Base-by-base conservation (phyloP, 2,797 vertebrate genomes). In the Pygocentrus nattereri region DNA sequence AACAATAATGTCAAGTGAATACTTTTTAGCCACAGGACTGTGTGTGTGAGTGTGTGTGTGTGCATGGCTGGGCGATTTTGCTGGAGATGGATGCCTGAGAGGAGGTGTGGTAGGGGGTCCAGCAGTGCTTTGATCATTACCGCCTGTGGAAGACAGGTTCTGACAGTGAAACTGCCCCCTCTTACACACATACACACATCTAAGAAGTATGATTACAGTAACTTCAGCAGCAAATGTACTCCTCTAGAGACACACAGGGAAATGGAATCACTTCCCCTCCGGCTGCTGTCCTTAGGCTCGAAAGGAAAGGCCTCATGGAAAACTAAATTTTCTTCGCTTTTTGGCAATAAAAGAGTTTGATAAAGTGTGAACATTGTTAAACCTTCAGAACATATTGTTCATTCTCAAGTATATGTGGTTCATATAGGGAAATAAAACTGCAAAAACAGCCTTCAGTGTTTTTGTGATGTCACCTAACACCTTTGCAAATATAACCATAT, bases 71-170 rank as follows among this genome's bases (percentile, higher is more conserved):
- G 21, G 87, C 25, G 81, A 79, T 89, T 93, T 92, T 91, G 90
- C 90, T 93, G 87, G 92, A 91, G 91, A 92, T 91, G 93, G 88
- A 89, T 93, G 92, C 85, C 91, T 92, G 89, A 89, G 92, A 89
- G 91, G 91, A 85, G 89, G 88, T 92, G 81, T 82, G 89, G 92
- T 88, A 88, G 93, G 93, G 93, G 91, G 93, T 94, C 92, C 88
- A 89, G 85, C 89, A 90, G 90, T 77, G 91, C 94, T 94, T 94
- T 94, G 94, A 94, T 94, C 94, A 94, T 93, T 93, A 94, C 90
- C 4, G 83, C 91, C 91, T 93, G 94, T 92, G 91, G 93, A 93
- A 93, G 92, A 94, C 88, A 90, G 91, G 88, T 92, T 94, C 93
- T 94, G 94, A 94, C 93, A 93, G 90, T 91, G 87, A 90, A 88